Base-by-base conservation (phyloP, 92 coral and sea anemone genomes). In the Zoanthus sociatus region DNA sequence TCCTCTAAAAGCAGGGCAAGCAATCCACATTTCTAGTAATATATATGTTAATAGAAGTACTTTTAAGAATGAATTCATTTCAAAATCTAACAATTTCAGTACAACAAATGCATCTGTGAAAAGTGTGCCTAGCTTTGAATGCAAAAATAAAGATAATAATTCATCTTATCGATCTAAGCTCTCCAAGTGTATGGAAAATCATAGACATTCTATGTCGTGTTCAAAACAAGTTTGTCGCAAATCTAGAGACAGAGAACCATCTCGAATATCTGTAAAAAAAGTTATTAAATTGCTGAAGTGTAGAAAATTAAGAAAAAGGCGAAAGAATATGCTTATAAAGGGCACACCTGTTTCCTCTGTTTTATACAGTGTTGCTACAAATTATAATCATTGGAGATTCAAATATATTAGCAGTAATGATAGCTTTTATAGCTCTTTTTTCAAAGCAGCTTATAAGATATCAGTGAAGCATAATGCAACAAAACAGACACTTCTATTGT, bases 221-320 rank as follows among this genome's bases (percentile, higher is more conserved):
- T 78, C 44, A 78, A 63, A 68, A 78, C 32, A 53, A 68, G 42
- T 55, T 63, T 42, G 56, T 82, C 87, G 50, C 87, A 82, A 42
- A 82, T 42, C 87, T 54, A 82, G 87, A 45, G 87, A 82, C 55
- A 82, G 77, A 67, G 87, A 82, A 7, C 42, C 2, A 37, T 37
- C 42, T 37, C 42, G 42, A 37, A 37, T 37, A 37, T 37, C 42
- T 37, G 42, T 82, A 55, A 82, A 30, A 82, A 82, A 82, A 82
- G 56, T 82, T 67, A 33, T 82, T 33, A 47, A 61, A 37, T 37
- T 37, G 42, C 42, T 37, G 42, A 37, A 37, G 42, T 37, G 42
- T 37, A 37, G 42, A 37, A 33, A 56, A 56, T 56, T 8, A 56
- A 56, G 64, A 56, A 56, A 56, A 56, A 56, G 64, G 55, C 64